Evolutionary conservation across 1,140 invertebrate species (phyloP).

Genomic region (Archivesica marissinica): DNA sequence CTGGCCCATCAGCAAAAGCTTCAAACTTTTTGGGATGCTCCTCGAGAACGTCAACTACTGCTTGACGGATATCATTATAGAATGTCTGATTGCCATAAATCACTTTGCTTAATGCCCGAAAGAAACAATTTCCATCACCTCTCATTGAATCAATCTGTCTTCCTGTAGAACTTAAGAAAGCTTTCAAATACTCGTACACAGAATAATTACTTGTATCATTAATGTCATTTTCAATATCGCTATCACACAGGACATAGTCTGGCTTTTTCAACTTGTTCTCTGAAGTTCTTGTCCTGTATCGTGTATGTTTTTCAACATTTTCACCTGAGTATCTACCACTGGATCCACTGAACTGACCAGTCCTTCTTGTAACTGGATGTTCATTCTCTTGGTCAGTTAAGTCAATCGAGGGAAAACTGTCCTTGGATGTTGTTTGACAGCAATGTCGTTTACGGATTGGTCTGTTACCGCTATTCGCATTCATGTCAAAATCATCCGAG

Average conservation of each 20-base stretch:
- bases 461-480: neutral
- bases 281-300: neutral
- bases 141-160: constrained; percentile 76
- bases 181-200: constrained; percentile 57
- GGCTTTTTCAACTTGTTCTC: neutral
- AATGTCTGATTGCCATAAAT: constrained; percentile 76
- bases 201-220: constrained; percentile 50
- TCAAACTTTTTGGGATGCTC: constrained; percentile 73
- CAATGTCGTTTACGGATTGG: neutral
- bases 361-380: neutral
- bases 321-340: neutral
- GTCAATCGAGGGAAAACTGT: neutral
- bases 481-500: constrained; percentile 15
- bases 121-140: constrained; percentile 82
- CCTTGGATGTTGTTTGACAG: neutral
- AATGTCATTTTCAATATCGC: constrained; percentile 40
- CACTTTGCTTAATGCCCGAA: constrained; percentile 79
- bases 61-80: constrained; percentile 75
- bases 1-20: constrained; percentile 73
- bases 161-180: constrained; percentile 33
- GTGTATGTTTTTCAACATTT: neutral
- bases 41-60: constrained; percentile 75
- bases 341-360: neutral
- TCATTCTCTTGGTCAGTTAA: neutral
- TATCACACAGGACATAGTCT: constrained; percentile 7